Conservation (phyloP, 2,113 vertebrate species). For the Petrocephalus microphthalmus region DNA sequence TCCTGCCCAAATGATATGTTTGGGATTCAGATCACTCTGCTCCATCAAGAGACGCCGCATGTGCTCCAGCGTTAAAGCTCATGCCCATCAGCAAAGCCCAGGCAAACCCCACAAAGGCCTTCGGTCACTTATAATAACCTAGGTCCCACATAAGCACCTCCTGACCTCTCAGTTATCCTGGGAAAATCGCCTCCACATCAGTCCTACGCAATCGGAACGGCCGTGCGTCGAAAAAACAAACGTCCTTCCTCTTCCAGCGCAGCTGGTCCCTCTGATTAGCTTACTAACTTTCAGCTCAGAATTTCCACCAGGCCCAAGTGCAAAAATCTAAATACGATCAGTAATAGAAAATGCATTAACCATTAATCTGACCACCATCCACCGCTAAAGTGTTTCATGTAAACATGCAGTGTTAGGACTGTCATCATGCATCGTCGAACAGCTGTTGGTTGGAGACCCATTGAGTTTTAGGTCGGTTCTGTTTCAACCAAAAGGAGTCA, state of each 20-base stretch:
- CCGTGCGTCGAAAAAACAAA: not conserved
- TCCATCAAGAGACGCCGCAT: slow-evolving; percentile 50
- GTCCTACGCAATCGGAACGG: too few species aligned
- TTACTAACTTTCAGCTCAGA: slow-evolving; percentile 12
- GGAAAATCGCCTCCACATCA: not conserved
- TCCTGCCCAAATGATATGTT: slow-evolving; percentile 60
- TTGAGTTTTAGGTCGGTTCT: not conserved
- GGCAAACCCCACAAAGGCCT: not conserved
- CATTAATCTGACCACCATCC: slow-evolving; percentile 39
- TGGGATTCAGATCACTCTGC: slow-evolving; percentile 36
- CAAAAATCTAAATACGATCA: slow-evolving; percentile 46
- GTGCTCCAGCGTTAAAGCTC: slow-evolving; percentile 32
- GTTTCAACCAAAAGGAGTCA: not conserved
- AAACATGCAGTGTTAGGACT: slow-evolving; percentile 41
- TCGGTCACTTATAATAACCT: slow-evolving; percentile 8
- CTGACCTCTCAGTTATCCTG: not conserved
- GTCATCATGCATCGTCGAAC: slow-evolving; percentile 43
- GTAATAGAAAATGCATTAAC: slow-evolving; percentile 31
- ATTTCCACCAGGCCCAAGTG: not conserved
- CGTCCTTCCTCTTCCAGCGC: slow-evolving; percentile 30
- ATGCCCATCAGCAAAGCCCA: slow-evolving; percentile 14
- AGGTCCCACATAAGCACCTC: not conserved
- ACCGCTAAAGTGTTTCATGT: slow-evolving; percentile 29
- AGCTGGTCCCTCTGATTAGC: slow-evolving; percentile 42
- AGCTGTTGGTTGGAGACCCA: not conserved